Conservation (phyloP, 2,113 vertebrate species). For the Perccottus glenii region DNA sequence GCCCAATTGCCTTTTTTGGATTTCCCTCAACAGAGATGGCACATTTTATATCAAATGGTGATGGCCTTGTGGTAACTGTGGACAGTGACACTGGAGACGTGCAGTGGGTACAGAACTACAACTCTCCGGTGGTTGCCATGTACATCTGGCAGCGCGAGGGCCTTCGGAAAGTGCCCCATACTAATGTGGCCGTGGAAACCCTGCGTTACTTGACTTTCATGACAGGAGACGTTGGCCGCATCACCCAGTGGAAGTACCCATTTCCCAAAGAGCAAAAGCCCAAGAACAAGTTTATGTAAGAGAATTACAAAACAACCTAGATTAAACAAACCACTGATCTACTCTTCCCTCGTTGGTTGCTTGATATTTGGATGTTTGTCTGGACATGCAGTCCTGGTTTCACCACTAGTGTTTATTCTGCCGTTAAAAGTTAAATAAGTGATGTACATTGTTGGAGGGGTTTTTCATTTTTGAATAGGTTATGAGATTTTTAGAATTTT, state of each 20-base stretch:
- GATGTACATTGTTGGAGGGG: too few relatives aligned
- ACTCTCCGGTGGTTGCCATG: conserved; percentile 95
- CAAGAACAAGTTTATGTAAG: conserved; percentile 95
- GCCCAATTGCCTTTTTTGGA: neutral
- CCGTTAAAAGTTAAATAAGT: too few relatives aligned
- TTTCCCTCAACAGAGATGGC: conserved; percentile 85
- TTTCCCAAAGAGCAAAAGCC: conserved; percentile 94
- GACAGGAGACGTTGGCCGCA: conserved; percentile 95
- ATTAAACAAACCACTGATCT: neutral
- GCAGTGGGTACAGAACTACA: conserved; percentile 96
- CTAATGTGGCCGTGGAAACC: conserved; percentile 94
- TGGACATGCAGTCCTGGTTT: too few relatives aligned
- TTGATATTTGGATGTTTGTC: too few relatives aligned
- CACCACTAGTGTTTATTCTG: too few relatives aligned
- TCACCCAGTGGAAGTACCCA: conserved; percentile 98
- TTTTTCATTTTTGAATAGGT: neutral
- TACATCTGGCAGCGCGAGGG: conserved; percentile 97
- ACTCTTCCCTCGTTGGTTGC: too few relatives aligned
- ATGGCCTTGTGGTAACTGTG: conserved; percentile 96
- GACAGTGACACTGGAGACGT: conserved; percentile 94
- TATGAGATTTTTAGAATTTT: neutral
- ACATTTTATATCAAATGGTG: conserved; percentile 97
- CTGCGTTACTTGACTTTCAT: conserved; percentile 97
- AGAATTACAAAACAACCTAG: neutral
- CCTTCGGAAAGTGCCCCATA: conserved; percentile 90